Evolutionary conservation across 2,888 invertebrate genomes (phyloP).

Genomic region (Odontomyia ornata): DNA sequence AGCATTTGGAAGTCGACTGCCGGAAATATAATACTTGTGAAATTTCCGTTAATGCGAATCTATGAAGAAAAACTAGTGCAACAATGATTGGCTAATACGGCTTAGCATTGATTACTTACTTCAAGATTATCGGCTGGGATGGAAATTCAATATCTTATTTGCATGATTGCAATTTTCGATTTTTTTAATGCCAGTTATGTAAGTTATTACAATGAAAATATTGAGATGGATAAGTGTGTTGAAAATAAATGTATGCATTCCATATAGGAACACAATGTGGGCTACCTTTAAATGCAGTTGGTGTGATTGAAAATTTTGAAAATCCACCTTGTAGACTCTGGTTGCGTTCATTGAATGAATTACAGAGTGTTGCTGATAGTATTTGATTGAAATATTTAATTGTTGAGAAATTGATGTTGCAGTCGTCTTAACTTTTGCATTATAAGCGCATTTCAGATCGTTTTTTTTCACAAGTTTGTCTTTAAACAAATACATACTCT

Average conservation of each 20-base stretch:
- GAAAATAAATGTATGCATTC: background rate
- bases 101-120: conserved; percentile 34
- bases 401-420: too few relatives aligned
- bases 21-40: conserved; percentile 30
- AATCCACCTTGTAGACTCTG: background rate
- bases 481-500: too few relatives aligned
- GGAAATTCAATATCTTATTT: conserved; percentile 38
- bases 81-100: conserved; percentile 37
- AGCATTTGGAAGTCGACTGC: conserved; percentile 20
- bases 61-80: conserved; percentile 29
- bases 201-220: conserved; percentile 25
- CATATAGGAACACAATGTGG: conserved; percentile 25
- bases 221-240: background rate
- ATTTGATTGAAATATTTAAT: too few relatives aligned
- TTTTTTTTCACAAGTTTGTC: too few relatives aligned
- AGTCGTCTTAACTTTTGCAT: too few relatives aligned
- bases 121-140: conserved; percentile 32
- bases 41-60: conserved; percentile 27
- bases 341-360: too few relatives aligned
- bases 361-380: too few relatives aligned
- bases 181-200: conserved; percentile 20
- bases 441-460: too few relatives aligned
- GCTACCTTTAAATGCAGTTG: conserved; percentile 14
- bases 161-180: conserved; percentile 39
- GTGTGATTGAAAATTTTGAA: conserved; percentile 16